Evolutionary conservation across 53 echinoderm and acorn worm genomes (phyloP).

Genomic region (Temnopleurus reevesii): DNA sequence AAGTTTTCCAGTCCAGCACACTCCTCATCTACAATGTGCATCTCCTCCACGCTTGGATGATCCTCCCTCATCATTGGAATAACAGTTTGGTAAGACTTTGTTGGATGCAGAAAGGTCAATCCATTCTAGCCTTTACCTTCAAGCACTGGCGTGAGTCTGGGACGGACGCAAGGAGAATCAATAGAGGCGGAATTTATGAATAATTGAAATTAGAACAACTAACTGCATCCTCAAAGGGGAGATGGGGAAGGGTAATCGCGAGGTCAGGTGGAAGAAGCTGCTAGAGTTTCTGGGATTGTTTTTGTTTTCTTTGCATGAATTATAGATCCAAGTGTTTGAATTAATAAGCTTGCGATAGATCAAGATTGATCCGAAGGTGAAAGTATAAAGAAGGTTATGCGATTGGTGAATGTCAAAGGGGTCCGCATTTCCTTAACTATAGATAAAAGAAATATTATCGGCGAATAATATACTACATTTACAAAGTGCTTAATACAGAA

Average conservation of each 20-base stretch:
- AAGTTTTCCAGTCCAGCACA: background rate
- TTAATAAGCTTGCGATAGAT: too few species aligned
- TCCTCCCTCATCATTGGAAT: constrained; percentile 26
- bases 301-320: background rate
- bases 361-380: too few species aligned
- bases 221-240: background rate
- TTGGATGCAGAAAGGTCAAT: constrained; percentile 10
- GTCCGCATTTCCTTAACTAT: too few species aligned
- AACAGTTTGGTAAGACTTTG: constrained; percentile 34
- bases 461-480: too few species aligned
- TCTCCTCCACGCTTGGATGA: background rate
- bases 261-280: constrained; percentile 6
- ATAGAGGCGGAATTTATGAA: constrained; percentile 49
- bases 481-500: too few species aligned
- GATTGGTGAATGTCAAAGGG: too few species aligned
- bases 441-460: too few species aligned
- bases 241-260: constrained; percentile 1
- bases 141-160: constrained; percentile 3
- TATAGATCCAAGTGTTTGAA: too few species aligned
- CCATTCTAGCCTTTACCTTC: constrained; percentile 28
- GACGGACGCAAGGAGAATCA: constrained; percentile 34
- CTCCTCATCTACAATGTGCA: background rate
- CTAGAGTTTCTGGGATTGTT: background rate
- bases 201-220: constrained; percentile 43
- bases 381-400: too few species aligned